Base-by-base conservation (phyloP, 1,140 invertebrate genomes). In the Aethina tumida region DNA sequence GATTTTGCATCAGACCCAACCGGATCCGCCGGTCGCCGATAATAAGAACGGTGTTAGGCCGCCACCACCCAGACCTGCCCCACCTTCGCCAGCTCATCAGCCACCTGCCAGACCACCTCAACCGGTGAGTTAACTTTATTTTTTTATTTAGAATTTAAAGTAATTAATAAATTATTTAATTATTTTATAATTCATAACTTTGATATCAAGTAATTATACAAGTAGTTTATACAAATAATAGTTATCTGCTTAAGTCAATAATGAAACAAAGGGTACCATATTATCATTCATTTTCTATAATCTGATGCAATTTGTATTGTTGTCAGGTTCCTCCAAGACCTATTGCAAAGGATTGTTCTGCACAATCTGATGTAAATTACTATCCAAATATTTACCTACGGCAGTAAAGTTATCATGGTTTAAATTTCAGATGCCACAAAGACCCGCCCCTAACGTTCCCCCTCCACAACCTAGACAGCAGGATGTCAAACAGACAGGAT, bases 401-500 rank as follows among this genome's bases (percentile, higher is more conserved):
- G n/a, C n/a, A n/a, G n/a, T n/a, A 24, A n/a, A n/a, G 7, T 24
- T 24, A 7, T 24, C 22, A 7, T n/a, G n/a, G n/a, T n/a, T n/a
- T 5, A 13, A 7, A 9, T 13, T 16, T 20, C 35, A 41, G 13
- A 71, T 81, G 32, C 66, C 53, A 4, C 49, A 56, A 6, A 53
- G 50, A 42, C 52, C 52, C 20, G 40, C 53, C 7, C 45, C 51
- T 4, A 55, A 51, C 25, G 39, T 39, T 3, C 39, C 36, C 5
- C 47, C 44, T 13, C 41, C 39, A 26, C 47, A 47, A 17, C 56
- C 55, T 17, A 50, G 34, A 15, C 45, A 41, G 18, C 39, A 53
- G 4, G 50, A 50, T 25, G 25, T 12, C 4, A 52, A 49, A 33
- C 47, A 56, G 25, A 56, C 29, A 10, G 78, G 84, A 17, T 56